These are phyloP conservation scores for Synanthedon tipuliformis DNA, from an alignment of 2,888 invertebrate species.

Conservation along the genomic window DNA sequence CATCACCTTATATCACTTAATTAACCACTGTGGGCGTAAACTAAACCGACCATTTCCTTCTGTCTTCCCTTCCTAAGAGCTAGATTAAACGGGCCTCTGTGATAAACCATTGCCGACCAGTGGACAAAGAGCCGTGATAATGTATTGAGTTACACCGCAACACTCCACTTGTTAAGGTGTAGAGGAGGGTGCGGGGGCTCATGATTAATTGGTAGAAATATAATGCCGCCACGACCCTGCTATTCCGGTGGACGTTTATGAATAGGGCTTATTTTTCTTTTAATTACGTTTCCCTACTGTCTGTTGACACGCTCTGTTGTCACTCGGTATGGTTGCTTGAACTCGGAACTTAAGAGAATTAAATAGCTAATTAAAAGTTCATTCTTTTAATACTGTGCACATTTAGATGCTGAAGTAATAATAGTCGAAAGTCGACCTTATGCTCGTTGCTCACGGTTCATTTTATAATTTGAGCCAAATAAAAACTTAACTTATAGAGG, in stretches of 20 bases:
- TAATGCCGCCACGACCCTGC: slow-evolving; percentile 47
- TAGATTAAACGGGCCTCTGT: slow-evolving; percentile 57
- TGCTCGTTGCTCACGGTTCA: too few species aligned
- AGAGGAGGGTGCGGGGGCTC: slow-evolving; percentile 24
- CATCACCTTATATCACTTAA: slow-evolving; percentile 42
- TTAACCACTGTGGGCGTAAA: slow-evolving; percentile 40
- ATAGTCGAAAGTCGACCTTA: too few species aligned
- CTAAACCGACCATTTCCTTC: slow-evolving; percentile 30
- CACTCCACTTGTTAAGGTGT: slow-evolving; percentile 10
- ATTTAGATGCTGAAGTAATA: too few species aligned
- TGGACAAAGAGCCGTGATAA: slow-evolving; percentile 21
- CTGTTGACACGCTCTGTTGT: slow-evolving; percentile 36
- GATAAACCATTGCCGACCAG: slow-evolving; percentile 47
- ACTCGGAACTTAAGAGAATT: background rate
- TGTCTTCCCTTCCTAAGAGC: slow-evolving; percentile 46
- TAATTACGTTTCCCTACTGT: slow-evolving; percentile 53
- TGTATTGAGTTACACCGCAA: slow-evolving; percentile 6
- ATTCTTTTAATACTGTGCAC: background rate
- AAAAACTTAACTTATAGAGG: too few species aligned
- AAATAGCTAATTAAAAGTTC: background rate
- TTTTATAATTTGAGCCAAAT: too few species aligned
- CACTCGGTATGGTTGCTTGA: slow-evolving; percentile 8
- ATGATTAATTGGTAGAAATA: slow-evolving; percentile 29
- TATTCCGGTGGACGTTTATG: slow-evolving; percentile 60
- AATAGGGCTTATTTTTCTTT: slow-evolving; percentile 68